Base-by-base conservation (phyloP, 2,113 vertebrate genomes). In the Sphaerodactylus townsendi region DNA sequence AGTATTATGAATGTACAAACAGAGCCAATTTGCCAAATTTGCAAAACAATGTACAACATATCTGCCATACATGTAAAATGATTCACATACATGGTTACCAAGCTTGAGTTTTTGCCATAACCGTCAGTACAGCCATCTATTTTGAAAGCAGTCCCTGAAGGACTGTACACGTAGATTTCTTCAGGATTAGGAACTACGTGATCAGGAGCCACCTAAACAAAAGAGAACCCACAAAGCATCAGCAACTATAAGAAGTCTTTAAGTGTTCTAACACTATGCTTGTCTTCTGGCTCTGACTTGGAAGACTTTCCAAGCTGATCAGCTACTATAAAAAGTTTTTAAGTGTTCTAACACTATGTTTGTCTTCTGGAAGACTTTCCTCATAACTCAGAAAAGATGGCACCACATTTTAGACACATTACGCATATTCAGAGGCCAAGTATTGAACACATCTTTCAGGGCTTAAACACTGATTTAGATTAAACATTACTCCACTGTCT, bases 141-240 rank as follows among this genome's bases (percentile, higher is more conserved):
- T 95, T 98, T 99, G 88, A 97, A 98, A 65, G 98, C 98, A 33
- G 96, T 98, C 83, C 99, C 99, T 77, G 99, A 91, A 0, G 98
- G 99, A 92, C 98, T 99, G 93, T 99, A 99, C 62, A 99, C 90
- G 1, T 98, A 99, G 87, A 98, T 95, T 83, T 98, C 97, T 85
- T 97, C 98, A 48, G 96, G 96, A 35, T 92, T 84, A 25, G 98
- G 98, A 88, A 99, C 96, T 28, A 99, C 99, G 71, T 99, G 98
- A 94, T 99, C 96, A 69, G 99, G 99, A 77, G 98, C 98, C 93
- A 97, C 94, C 99, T 99, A 94, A 71, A 0, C 83, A 90, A 88
- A 30, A 39, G 62, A 84, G 28, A 86, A 50, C 73, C 81, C 82
- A 85, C 0, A 5, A 83, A 84, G 72, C 37, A 6, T 76, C 79